Base-by-base conservation (phyloP, 2,113 vertebrate species). In the Forbesichthys agassizii region DNA sequence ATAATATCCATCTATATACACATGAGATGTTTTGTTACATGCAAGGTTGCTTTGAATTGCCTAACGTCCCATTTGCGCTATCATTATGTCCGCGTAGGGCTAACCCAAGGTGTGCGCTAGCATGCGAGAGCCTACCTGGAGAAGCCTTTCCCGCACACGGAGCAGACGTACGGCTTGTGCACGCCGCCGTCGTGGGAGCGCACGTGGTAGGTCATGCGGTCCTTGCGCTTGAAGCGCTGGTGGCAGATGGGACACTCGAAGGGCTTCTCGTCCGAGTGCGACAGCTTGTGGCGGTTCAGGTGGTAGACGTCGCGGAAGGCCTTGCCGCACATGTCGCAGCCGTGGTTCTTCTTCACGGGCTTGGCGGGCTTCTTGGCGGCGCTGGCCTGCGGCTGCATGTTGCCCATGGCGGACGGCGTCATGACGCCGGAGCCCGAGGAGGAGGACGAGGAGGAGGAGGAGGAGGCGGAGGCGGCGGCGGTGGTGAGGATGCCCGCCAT, bases 241-340 rank as follows among this genome's bases (percentile, higher is more conserved):
- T 99, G 97, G 89, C 98, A 99, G 89, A 98, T 96, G 13, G 95
- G 98, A 83, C 97, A 99, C 88, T 99, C 96, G 9, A 98, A 99
- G 13, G 98, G 98, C 85, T 98, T 99, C 85, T 99, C 98, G 0
- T 99, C 98, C 0, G 98, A 99, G 86, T 99, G 98, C 73, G 98
- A 99, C 71, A 99, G 92, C 96, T 99, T 99, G 94, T 99, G 98
- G 79, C 98, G 86, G 82, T 98, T 99, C 81, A 99, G 94, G 89
- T 99, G 98, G 91, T 99, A 99, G 69, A 99, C 98, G 16, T 99
- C 98, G n/a, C 98, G 93, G 87, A 99, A 99, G 78, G 98, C 98
- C 88, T 99, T 99, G 5, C 97, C 97, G 0, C 98, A 99, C 96
- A 99, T 98, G 92, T 99, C 98, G 8, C 98, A 99, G 27, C 96